These are phyloP conservation scores for Trichonephila inaurata DNA, from an alignment of 1,140 invertebrate species.

Conservation along the genomic window DNA sequence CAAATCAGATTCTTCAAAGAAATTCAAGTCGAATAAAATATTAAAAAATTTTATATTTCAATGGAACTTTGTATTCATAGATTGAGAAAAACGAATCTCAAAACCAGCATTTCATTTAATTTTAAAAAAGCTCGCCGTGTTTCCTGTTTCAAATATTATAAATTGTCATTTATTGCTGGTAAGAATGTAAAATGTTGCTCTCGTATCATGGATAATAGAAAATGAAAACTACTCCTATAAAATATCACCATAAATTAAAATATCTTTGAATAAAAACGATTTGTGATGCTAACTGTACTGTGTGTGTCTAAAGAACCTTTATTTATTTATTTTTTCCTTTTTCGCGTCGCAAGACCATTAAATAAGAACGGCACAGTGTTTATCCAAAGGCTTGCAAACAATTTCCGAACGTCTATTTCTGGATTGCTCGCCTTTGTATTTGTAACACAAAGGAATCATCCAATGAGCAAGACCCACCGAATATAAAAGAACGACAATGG, in stretches of 20 bases:
- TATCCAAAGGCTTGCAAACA: conserved; percentile 14
- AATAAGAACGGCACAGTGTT: not conserved
- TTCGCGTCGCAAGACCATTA: not conserved
- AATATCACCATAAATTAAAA: conserved; percentile 27
- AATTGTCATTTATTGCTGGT: too few species aligned
- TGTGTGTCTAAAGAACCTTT: not conserved
- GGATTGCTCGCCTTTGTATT: conserved; percentile 6
- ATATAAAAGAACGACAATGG: conserved; percentile 8
- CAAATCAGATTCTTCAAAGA: too few species aligned
- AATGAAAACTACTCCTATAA: not conserved
- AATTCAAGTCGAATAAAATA: too few species aligned
- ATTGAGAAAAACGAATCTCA: too few species aligned
- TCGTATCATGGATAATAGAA: not conserved
- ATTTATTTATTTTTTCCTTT: not conserved
- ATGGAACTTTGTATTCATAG: too few species aligned
- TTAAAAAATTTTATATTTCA: too few species aligned
- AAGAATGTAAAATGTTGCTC: not conserved
- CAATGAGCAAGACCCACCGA: not conserved
- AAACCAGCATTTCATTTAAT: too few species aligned
- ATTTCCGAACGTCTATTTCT: conserved; percentile 38
- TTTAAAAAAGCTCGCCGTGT: too few species aligned
- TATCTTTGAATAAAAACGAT: not conserved
- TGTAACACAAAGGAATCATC: not conserved
- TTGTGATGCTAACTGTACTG: not conserved
- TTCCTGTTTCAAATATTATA: too few species aligned